These are phyloP conservation scores for Polypedilum vanderplanki DNA, from an alignment of 1,140 invertebrate species.

Conservation along the genomic window DNA sequence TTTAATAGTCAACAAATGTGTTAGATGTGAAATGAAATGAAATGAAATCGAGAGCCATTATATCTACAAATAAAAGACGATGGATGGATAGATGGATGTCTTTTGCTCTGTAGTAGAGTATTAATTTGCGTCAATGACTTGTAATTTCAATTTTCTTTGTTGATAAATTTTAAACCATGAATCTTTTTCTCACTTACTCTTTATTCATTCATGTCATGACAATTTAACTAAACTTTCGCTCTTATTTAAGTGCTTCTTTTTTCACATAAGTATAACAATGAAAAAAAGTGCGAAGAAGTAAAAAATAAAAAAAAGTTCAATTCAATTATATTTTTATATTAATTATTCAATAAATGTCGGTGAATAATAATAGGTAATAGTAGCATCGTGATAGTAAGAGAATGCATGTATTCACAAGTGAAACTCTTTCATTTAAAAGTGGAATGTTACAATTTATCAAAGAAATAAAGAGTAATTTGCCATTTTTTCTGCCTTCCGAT, in stretches of 20 bases:
- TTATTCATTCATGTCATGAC: too few relatives aligned
- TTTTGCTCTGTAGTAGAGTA: background rate
- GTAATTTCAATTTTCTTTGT: background rate
- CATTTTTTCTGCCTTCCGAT: background rate
- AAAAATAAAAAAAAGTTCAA: background rate
- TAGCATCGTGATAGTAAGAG: background rate
- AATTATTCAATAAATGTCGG: conserved; percentile 5
- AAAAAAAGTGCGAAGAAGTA: background rate
- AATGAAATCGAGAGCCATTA: conserved; percentile 12
- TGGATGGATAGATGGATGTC: background rate
- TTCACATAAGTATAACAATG: background rate
- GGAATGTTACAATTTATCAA: background rate
- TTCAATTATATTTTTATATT: background rate
- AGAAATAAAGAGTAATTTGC: background rate
- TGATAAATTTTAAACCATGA: too few relatives aligned
- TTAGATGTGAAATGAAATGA: background rate
- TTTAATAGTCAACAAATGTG: too few relatives aligned
- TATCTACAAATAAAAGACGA: background rate
- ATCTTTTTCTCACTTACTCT: too few relatives aligned
- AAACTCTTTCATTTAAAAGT: background rate
- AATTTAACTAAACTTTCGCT: background rate
- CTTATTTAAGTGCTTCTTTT: background rate
- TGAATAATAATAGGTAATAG: background rate
- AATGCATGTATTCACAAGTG: too few relatives aligned
- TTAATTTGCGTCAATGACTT: conserved; percentile 3